Evolutionary conservation across 2,888 invertebrate genomes (phyloP).

Genomic region (Torymus aiolomorphi): DNA sequence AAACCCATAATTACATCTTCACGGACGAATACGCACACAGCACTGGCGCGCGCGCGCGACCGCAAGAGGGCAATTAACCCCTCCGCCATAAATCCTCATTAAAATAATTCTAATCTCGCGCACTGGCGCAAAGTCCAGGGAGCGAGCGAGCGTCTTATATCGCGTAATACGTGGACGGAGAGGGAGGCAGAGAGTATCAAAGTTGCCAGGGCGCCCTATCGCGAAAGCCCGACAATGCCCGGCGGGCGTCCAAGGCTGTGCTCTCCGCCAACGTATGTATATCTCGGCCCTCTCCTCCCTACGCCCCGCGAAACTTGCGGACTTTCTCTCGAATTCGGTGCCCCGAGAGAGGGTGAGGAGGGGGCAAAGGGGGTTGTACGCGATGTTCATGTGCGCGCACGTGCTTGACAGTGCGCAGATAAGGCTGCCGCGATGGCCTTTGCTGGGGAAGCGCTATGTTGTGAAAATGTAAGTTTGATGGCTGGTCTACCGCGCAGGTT

Average conservation of each 20-base stretch:
- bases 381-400: too few species aligned
- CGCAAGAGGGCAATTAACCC: conserved; percentile 35
- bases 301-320: conserved; percentile 17
- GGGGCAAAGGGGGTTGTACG: too few species aligned
- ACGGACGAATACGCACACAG: too few species aligned
- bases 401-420: too few species aligned
- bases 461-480: too few species aligned
- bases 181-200: conserved; percentile 10
- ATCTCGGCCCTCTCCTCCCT: conserved; percentile 1
- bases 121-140: conserved; percentile 44
- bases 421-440: too few species aligned
- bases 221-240: conserved; percentile 66
- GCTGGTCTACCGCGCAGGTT: too few species aligned
- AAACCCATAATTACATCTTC: conserved; percentile 5
- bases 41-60: background rate
- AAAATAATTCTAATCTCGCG: conserved; percentile 56
- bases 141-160: conserved; percentile 42
- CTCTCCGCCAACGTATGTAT: conserved; percentile 17
- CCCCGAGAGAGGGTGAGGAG: too few species aligned
- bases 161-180: background rate
- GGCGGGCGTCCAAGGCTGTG: conserved; percentile 52
- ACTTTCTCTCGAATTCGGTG: conserved; percentile 28
- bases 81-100: conserved; percentile 49
- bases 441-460: too few species aligned
- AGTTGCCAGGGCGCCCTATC: conserved; percentile 23